Evolutionary conservation across 2,888 invertebrate species (phyloP), one percentile per base, ranked within the genome.

Genomic region (Eutolmus rufibarbis): DNA sequence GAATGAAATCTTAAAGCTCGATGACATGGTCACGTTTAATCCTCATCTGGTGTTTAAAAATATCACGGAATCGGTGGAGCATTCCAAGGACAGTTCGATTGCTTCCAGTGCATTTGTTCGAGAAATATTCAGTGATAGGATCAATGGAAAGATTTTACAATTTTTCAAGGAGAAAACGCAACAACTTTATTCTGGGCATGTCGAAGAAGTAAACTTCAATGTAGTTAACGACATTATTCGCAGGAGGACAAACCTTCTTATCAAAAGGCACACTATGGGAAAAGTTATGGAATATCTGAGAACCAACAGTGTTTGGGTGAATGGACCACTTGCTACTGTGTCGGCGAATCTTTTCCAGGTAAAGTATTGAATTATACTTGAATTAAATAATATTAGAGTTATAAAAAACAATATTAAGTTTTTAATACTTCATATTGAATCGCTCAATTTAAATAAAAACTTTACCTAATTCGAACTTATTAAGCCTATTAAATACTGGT

Each of bases 11-110:
- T 93, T 97, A 0, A 95, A 95, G 90, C 93, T 97, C 19, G 97
- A 97, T 91, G 97, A 97, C 89, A 97, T 97, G 95, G 96, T 97
- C 0, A 97, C 97, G 0, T 97, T 98, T 90, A 98, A 97, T 92
- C 97, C 97, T 0, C 97, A 98, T 91, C 94, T 97, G 90, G 95
- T 97, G 0, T 95, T 97, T 90, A 96, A 96, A 91, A 97, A 97
- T 91, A 95, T 97, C 28, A 97, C 97, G 0, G 97, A 97, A 90
- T 96, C 97, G 0, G 95, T 97, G 43, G 95, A 96, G 89, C 93
- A 95, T 40, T 94, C 95, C 0, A 93, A 94, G 43, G 94, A 95
- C 85, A 94, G 95, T n/a, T 96, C 96, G 0, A 95, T 97, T 9
- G 95, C 96, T 0, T 95, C 96, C 9, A 96, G 97, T 1, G 96